Conservation (phyloP, 2,888 invertebrate species). For the Theretra japonica region DNA sequence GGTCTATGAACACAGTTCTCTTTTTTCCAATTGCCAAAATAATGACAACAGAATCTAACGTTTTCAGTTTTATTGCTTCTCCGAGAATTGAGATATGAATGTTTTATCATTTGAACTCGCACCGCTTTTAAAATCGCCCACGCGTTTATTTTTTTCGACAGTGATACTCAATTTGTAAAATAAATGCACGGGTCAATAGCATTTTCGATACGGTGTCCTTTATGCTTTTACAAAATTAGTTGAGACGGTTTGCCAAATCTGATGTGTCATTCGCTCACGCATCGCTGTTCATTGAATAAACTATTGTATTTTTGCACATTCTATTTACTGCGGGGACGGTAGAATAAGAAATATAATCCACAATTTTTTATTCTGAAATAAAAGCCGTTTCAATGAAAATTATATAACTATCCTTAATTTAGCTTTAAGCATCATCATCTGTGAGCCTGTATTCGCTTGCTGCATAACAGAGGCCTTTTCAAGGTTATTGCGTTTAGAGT, state of each 20-base stretch:
- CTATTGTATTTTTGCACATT: conserved; percentile 4
- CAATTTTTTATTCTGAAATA: too few relatives aligned
- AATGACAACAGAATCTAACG: neutral
- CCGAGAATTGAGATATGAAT: neutral
- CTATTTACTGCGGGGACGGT: neutral
- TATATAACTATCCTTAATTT: too few relatives aligned
- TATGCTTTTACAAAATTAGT: conserved; percentile 41
- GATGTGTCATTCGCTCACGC: conserved; percentile 15
- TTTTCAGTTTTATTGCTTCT: neutral
- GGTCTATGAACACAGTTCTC: too few relatives aligned
- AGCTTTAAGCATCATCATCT: too few relatives aligned
- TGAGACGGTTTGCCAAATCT: conserved; percentile 43
- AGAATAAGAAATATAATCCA: too few relatives aligned
- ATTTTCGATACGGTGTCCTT: conserved; percentile 43
- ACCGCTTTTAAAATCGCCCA: conserved; percentile 13
- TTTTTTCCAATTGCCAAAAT: neutral
- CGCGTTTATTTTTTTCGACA: conserved; percentile 6
- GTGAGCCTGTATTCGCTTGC: too few relatives aligned
- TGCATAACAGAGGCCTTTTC: too few relatives aligned
- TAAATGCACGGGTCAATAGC: conserved; percentile 38
- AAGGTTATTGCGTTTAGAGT: too few relatives aligned
- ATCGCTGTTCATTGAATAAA: conserved; percentile 1
- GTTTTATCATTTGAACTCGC: conserved; percentile 10
- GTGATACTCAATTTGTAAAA: conserved; percentile 1
- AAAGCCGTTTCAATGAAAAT: too few relatives aligned